phyloP scores from a whole-genome alignment of 2,888 invertebrate genomes.

The Agonopterix arenella region DNA sequence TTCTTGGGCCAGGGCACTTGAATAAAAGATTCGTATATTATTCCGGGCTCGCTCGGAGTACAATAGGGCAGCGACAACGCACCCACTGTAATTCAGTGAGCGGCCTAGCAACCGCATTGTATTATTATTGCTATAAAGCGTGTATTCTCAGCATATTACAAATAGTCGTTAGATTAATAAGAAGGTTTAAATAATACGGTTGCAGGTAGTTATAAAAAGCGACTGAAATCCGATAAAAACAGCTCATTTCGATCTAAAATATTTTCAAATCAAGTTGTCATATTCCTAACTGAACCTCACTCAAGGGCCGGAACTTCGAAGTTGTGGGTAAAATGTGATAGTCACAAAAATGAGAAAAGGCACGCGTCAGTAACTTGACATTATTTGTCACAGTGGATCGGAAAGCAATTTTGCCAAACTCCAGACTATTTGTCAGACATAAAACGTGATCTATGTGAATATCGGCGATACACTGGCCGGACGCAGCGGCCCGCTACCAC shows the following conservation, averaged over 20 bases:
- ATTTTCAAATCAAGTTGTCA: no score
- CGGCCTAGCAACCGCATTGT: slow-evolving; percentile 51
- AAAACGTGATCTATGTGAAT: slow-evolving; percentile 65
- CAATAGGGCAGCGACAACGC: slow-evolving; percentile 63
- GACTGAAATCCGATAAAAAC: no score
- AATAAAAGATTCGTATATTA: slow-evolving; percentile 74
- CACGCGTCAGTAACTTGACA: slow-evolving; percentile 64
- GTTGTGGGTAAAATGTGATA: slow-evolving; percentile 35
- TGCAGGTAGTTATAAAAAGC: no score
- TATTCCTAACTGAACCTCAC: no score
- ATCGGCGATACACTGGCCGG: slow-evolving; percentile 16
- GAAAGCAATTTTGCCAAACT: slow-evolving; percentile 71
- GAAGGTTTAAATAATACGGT: no score
- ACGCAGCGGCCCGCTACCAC: no score
- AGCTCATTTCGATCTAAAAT: no score
- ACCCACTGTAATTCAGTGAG: slow-evolving; percentile 59
- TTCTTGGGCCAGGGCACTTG: slow-evolving; percentile 63
- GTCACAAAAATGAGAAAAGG: slow-evolving; percentile 58
- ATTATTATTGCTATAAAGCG: slow-evolving; percentile 20
- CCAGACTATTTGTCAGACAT: slow-evolving; percentile 73
- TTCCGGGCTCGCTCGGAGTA: slow-evolving; percentile 47
- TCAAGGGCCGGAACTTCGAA: slow-evolving; percentile 23
- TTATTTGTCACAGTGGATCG: slow-evolving; percentile 73
- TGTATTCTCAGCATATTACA: slow-evolving; percentile 31
- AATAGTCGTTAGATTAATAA: no score